These are phyloP conservation scores for Xiphydria camelus DNA, from an alignment of 2,888 invertebrate species.

Conservation along the genomic window DNA sequence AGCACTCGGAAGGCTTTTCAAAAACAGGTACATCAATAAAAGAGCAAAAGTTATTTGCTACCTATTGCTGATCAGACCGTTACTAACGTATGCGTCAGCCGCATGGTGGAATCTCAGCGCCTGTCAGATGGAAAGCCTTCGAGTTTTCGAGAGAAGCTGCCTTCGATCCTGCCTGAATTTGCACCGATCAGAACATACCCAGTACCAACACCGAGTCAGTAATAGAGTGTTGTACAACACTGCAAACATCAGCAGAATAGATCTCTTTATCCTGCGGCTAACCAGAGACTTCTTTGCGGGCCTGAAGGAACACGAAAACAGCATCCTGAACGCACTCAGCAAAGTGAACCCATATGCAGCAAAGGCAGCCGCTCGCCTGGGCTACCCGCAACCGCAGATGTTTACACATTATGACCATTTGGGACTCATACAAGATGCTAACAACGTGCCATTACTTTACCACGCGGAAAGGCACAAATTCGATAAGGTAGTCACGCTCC, in stretches of 20 bases:
- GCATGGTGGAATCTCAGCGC: slow-evolving; percentile 20
- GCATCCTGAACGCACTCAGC: no score
- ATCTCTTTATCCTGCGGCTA: slow-evolving; percentile 8
- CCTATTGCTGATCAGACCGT: slow-evolving; percentile 15
- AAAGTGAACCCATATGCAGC: no score
- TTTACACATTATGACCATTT: not conserved
- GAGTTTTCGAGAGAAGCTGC: slow-evolving; percentile 19
- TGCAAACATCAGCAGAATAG: slow-evolving; percentile 12
- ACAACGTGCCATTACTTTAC: not conserved
- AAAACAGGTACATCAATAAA: not conserved
- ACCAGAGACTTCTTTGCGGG: slow-evolving; percentile 10
- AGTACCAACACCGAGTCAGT: slow-evolving; percentile 3
- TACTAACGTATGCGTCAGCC: slow-evolving; percentile 17
- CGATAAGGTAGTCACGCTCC: no score
- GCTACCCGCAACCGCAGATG: not conserved
- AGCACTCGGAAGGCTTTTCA: not conserved
- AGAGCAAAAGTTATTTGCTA: slow-evolving; percentile 16
- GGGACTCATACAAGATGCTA: not conserved
- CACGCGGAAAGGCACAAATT: not conserved
- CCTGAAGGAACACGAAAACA: no score
- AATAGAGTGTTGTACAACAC: slow-evolving; percentile 13
- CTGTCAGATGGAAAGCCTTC: slow-evolving; percentile 17
- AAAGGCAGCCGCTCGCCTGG: not conserved
- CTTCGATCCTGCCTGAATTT: slow-evolving; percentile 3
- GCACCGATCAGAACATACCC: not conserved